Base-by-base conservation (phyloP, 2,113 vertebrate species). In the Sceloporus tristichus region DNA sequence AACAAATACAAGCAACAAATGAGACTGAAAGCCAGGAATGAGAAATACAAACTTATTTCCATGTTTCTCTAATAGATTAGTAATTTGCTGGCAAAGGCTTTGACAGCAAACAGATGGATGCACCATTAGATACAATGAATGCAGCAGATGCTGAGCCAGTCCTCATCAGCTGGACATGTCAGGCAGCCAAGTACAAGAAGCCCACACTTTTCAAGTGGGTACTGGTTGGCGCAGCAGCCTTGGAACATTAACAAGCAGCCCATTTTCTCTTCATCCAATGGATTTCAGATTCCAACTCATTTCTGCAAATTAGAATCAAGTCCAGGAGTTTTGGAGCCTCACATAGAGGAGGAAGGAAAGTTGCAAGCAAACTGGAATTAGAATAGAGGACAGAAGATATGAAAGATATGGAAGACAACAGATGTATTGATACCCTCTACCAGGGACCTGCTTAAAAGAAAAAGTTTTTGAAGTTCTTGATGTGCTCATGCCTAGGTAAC, bases 91-190 rank as follows among this genome's bases (percentile, higher is more conserved):
- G 96, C 96, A 96, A 83, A 66, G 79, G 88, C 95, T 91, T 89
- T 97, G 97, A 98, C 97, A 97, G 96, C 94, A 97, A 98, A 94
- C 98, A 99, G 98, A 98, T 98, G 98, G 98, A 96, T 95, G 94
- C 94, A 95, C 97, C 97, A 97, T 97, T 97, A 97, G 96, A 97
- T 96, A 97, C 98, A 98, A 98, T 98, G 97, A 97, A 97, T 95
- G 95, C 96, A 97, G 97, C 98, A 98, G 98, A 97, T 98, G 98
- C 97, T 92, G 96, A 97, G 96, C 96, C 96, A 95, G 96, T 97
- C 96, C 93, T 94, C 95, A 96, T 97, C 96, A 97, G 97, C 97
- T 97, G 97, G 97, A 96, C 97, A 88, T 96, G 94, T 94, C 94
- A 95, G 81, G 90, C 95, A 95, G 97, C 97, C 97, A 97, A 97